These are phyloP conservation scores for Todus mexicanus DNA, from an alignment of 2,797 vertebrate genomes.

Conservation along the genomic window DNA sequence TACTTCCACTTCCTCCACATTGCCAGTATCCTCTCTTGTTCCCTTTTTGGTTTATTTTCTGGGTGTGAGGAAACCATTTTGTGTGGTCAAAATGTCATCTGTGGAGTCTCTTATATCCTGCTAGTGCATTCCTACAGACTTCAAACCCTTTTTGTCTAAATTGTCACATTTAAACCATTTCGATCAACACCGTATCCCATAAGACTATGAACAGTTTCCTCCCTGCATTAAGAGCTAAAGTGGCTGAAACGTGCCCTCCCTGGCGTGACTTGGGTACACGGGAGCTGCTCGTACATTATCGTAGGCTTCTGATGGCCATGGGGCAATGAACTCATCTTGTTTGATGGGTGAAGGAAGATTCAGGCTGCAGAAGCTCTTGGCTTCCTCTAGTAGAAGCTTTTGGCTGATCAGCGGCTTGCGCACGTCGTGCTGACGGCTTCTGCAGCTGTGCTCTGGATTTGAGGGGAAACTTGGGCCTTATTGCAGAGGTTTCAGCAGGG, in stretches of 20 bases:
- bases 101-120: background rate
- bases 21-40: background rate
- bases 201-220: background rate
- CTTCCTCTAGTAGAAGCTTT: slow-evolving; percentile 8
- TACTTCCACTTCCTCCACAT: background rate
- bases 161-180: background rate
- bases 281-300: background rate
- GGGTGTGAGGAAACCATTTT: background rate
- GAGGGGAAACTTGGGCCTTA: background rate
- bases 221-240: background rate
- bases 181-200: background rate
- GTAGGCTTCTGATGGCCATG: background rate
- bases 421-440: background rate
- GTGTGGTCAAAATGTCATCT: background rate
- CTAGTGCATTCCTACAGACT: background rate
- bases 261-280: background rate
- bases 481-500: background rate
- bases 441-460: background rate
- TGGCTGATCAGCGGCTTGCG: background rate
- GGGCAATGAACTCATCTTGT: background rate
- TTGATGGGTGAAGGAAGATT: background rate
- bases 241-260: background rate
- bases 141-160: background rate
- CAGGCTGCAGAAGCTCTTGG: slow-evolving; percentile 38
- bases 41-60: background rate